Evolutionary conservation across 2,797 vertebrate species (phyloP).

Genomic region (Phoxinus dragarum): DNA sequence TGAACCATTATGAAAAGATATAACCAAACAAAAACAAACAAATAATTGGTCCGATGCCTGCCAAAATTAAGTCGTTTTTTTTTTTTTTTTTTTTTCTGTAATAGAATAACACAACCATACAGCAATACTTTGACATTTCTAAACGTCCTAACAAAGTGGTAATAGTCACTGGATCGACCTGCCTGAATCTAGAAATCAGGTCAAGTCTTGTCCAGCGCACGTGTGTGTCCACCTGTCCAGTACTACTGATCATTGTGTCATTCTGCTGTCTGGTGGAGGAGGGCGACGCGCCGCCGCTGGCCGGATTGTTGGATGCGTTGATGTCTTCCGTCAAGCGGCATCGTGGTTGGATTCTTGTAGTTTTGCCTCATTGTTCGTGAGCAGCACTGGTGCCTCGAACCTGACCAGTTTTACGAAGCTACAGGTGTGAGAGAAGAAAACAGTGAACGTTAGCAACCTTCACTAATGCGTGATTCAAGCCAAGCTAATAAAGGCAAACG

Average conservation of each 20-base stretch:
- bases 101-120: constrained; percentile 60
- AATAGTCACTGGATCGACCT: constrained; percentile 20
- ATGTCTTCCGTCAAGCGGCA: constrained; percentile 14
- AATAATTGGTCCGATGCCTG: constrained; percentile 68
- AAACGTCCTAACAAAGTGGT: constrained; percentile 64
- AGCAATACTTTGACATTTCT: constrained; percentile 69
- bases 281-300: constrained; percentile 57
- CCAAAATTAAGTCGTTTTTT: constrained; percentile 15
- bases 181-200: constrained; percentile 31
- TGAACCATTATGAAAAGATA: constrained; percentile 57
- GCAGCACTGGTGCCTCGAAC: constrained; percentile 85
- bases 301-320: constrained; percentile 15
- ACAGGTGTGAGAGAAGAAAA: constrained; percentile 21
- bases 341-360: constrained; percentile 66
- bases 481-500: background rate
- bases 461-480: background rate
- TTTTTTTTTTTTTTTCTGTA: constrained; percentile 24
- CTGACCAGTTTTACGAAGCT: constrained; percentile 82
- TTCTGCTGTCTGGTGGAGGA: constrained; percentile 73
- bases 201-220: background rate
- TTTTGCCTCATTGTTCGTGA: constrained; percentile 77
- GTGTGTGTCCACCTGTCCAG: constrained; percentile 56
- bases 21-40: constrained; percentile 58
- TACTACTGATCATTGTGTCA: constrained; percentile 74
- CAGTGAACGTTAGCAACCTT: background rate